Evolutionary conservation across 2,888 invertebrate species (phyloP).

Genomic region (Tipula unca): DNA sequence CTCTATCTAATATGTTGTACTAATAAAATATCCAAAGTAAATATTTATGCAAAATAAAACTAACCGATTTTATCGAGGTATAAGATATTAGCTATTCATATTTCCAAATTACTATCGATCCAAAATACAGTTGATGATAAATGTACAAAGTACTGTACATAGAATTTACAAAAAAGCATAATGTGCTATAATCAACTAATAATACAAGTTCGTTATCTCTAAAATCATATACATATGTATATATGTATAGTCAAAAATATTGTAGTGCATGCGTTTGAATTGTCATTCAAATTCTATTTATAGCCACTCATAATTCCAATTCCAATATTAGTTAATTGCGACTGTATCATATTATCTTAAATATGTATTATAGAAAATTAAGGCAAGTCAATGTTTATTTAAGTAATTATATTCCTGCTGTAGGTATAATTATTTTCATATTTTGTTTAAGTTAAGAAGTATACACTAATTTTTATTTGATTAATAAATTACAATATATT

Average conservation of each 20-base stretch:
- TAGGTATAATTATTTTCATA: background rate
- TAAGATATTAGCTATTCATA: background rate
- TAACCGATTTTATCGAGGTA: background rate
- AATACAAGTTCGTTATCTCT: no score
- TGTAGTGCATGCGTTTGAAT: no score
- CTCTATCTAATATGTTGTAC: no score
- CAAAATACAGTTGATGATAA: background rate
- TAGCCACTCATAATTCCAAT: no score
- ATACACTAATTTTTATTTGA: background rate
- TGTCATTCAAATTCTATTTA: no score
- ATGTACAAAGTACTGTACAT: background rate
- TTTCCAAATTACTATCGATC: background rate
- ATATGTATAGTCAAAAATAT: no score
- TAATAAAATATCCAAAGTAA: background rate
- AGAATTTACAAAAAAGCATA: no score
- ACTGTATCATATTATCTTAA: background rate
- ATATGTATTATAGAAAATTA: background rate
- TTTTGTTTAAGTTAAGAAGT: background rate
- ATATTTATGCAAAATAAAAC: background rate
- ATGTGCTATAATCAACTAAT: no score
- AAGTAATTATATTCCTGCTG: background rate
- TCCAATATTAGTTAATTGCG: no score
- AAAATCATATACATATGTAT: no score
- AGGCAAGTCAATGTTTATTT: conserved; percentile 2
- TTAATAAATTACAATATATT: background rate